Base-by-base conservation (phyloP, 2,888 invertebrate genomes). In the Lomographa bimaculata region DNA sequence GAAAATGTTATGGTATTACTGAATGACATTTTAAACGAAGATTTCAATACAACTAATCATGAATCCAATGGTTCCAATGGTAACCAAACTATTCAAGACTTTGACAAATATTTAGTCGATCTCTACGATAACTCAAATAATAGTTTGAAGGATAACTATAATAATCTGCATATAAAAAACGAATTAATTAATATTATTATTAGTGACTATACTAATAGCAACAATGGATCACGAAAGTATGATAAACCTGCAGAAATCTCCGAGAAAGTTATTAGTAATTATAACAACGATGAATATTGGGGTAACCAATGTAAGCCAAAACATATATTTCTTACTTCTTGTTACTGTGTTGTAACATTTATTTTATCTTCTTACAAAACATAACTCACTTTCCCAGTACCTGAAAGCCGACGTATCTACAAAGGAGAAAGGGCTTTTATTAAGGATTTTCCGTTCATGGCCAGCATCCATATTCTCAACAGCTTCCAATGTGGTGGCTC, bases 381-480 rank as follows among this genome's bases (percentile, higher is more conserved):
- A n/a, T n/a, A n/a, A n/a, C n/a, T n/a, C n/a, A n/a, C n/a, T n/a
- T n/a, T n/a, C 23, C 6, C 16, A 79, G 79, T 52, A 5, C 64
- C 69, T 25, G 44, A 49, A 17, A 26, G 37, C 8, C 37, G 85
- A 1, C 76, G 85, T 0, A 65, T 85, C 25, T 84, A 52, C 44
- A 50, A 38, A 8, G 83, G 83, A 0, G 30, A 56, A 3, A 57
- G 46, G 10, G 67, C 64, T 0, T 74, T 68, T 21, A 76, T 81
- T 34, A 79, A 70, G 34, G 19, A 69, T 14, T 86, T 59, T 37
- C 84, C 86, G 0, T 87, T 86, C 53, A 70, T 87, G 68, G 85
- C 76, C 1, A 79, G 76, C 42, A 54, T 87, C 0, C 78, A 76
- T 9, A 63, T 84, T 8, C 78, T 82, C 51, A 66, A 67, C 26